Evolutionary conservation across 2,888 invertebrate genomes (phyloP), one percentile per base, ranked within the genome.

Genomic region (Stenotaenia linearis): DNA sequence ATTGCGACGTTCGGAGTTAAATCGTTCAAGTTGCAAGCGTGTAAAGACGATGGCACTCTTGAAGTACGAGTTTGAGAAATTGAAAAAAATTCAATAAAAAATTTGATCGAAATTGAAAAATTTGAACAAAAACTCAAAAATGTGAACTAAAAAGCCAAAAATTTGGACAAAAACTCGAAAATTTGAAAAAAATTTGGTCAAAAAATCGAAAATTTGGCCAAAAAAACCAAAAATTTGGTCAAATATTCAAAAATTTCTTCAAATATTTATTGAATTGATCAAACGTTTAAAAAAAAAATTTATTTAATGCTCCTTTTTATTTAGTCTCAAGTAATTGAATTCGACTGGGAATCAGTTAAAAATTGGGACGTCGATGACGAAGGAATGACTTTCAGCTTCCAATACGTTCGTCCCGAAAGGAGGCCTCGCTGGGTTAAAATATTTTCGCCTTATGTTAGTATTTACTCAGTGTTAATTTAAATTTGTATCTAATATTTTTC

Each of bases 311-410:
- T 30, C 10, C 25, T 21, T 15, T 75, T 28, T 45, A 6, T 82
- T 12, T 84, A 90, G 89, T 90, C 90, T 81, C 92, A 93, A 87
- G 91, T 92, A 83, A 92, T 94, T 80, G 93, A 93, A 84, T 91
- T 97, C 84, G 89, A 91, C 77, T 97, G 97, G 97, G 90, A 91
- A 81, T 90, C 90, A 83, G 92, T 97, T 81, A 90, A 91, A 80
- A 91, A 92, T 84, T 97, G 94, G 93, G 93, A 94, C 85, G 90
- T 93, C 3, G 96, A 97, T 86, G 96, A 97, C 85, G 96, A 96
- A 84, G 94, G 93, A 25, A 94, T 95, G 90, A 93, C 95, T 25
- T 93, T 96, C 86, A 91, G 93, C 84, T 91, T 98, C 87, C 92
- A 94, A 83, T 97, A 97, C 87, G 90, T 91, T 84, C 89, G 93